These are phyloP conservation scores for Thalassaphorura encarpata DNA, from an alignment of 1,140 invertebrate species.

Conservation along the genomic window DNA sequence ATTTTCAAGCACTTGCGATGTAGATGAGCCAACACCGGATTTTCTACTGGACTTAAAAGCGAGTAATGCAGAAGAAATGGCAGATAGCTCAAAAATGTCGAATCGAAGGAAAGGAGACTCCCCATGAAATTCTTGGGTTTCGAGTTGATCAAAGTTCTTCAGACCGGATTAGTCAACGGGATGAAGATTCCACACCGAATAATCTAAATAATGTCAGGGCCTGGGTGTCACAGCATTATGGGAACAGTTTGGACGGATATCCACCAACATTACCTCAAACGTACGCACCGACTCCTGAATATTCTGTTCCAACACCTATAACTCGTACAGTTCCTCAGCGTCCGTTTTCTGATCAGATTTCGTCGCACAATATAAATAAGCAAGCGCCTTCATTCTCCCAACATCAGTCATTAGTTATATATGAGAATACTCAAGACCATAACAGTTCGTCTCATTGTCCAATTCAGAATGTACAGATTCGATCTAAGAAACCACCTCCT, in stretches of 20 bases:
- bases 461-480: slow-evolving; percentile 15
- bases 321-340: background rate
- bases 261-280: slow-evolving; percentile 28
- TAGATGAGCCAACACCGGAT: slow-evolving; percentile 62
- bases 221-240: slow-evolving; percentile 83
- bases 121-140: slow-evolving; percentile 82
- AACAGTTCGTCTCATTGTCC: slow-evolving; percentile 1
- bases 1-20: slow-evolving; percentile 56
- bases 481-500: slow-evolving; percentile 29
- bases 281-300: slow-evolving; percentile 6
- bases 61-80: slow-evolving; percentile 89
- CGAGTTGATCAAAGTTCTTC: slow-evolving; percentile 38
- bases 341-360: slow-evolving; percentile 1
- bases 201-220: slow-evolving; percentile 62
- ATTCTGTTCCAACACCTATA: background rate
- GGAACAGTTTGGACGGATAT: slow-evolving; percentile 42
- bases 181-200: slow-evolving; percentile 10
- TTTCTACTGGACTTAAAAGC: slow-evolving; percentile 77
- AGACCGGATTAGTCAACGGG: background rate
- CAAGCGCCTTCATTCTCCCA: background rate
- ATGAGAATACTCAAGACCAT: slow-evolving; percentile 29
- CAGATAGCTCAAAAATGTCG: slow-evolving; percentile 86
- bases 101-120: slow-evolving; percentile 67
- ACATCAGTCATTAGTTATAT: slow-evolving; percentile 17
- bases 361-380: background rate